These are phyloP conservation scores for Geophilus truncorum DNA, from an alignment of 2,888 invertebrate genomes.

Conservation along the genomic window DNA sequence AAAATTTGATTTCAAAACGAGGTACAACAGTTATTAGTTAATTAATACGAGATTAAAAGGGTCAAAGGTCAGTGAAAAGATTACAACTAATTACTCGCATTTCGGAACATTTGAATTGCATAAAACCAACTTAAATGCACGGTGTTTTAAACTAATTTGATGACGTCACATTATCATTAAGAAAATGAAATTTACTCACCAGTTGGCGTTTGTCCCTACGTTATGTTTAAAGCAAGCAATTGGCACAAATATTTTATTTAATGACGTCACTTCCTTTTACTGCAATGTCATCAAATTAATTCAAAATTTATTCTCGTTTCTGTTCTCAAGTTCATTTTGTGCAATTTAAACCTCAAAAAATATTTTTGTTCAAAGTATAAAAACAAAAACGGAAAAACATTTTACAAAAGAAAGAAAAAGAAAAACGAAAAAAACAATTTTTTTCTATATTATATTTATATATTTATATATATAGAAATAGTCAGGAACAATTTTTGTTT, in stretches of 20 bases:
- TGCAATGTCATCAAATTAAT: neutral
- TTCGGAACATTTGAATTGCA: neutral
- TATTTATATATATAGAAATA: neutral
- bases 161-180: neutral
- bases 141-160: neutral
- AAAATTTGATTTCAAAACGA: neutral
- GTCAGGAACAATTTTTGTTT: constrained; percentile 5
- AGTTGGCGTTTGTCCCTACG: neutral
- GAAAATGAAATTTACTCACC: neutral
- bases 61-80: neutral
- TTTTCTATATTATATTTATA: neutral
- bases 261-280: too few relatives aligned
- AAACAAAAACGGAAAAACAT: neutral
- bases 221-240: neutral
- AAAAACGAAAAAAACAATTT: neutral
- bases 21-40: neutral
- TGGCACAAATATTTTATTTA: neutral
- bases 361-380: neutral
- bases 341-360: neutral
- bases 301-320: neutral
- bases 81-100: neutral
- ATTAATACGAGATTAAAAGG: neutral
- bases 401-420: neutral
- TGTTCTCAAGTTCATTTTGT: neutral
- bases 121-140: neutral